Base-by-base conservation (phyloP, 2,888 invertebrate species). In the Schizaphis graminum region DNA sequence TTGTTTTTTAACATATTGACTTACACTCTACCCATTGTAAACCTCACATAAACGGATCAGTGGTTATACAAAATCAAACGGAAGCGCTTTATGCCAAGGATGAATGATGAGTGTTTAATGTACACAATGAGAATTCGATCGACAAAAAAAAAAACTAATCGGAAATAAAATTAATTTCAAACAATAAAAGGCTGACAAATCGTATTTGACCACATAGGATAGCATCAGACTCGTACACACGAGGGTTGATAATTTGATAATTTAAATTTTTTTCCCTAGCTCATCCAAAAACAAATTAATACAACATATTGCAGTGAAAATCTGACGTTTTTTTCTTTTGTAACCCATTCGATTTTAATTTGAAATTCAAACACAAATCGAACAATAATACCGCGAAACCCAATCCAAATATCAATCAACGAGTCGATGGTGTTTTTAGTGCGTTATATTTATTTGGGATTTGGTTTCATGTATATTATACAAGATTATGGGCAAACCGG, bases 121-220 rank as follows among this genome's bases (percentile, higher is more conserved):
- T 35, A 92, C 41, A 61, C 92, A 56, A 91, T 94, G 94, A 47
- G 47, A 91, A 94, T 91, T 86, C 41, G 35, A 53, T 85, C 91
- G 86, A 35, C 24, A 84, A 35, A 13, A 56, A 56, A 53, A 86
- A 89, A 77, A 90, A n/a, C 94, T 86, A 89, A 94, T 44, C 84
- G 56, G n/a, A 86, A 91, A 87, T 49, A 41, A 92, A 94, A 91
- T 84, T 90, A 93, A 89, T 89, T 91, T 93, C 92, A 94, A 88
- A 94, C 91, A 93, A 92, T 87, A 87, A 92, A 89, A 61, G 94
- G 90, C 89, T 92, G 61, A 94, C 89, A 61, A 61, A 61, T 77
- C 41, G 77, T 89, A 89, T 93, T 93, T 89, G 56, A 89, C 89
- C 92, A 44, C 56, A n/a, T 24, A 8, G 53, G 87, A 88, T 41